These are phyloP conservation scores for Cheilosia scutellata DNA, from an alignment of 2,888 invertebrate species.

Conservation along the genomic window DNA sequence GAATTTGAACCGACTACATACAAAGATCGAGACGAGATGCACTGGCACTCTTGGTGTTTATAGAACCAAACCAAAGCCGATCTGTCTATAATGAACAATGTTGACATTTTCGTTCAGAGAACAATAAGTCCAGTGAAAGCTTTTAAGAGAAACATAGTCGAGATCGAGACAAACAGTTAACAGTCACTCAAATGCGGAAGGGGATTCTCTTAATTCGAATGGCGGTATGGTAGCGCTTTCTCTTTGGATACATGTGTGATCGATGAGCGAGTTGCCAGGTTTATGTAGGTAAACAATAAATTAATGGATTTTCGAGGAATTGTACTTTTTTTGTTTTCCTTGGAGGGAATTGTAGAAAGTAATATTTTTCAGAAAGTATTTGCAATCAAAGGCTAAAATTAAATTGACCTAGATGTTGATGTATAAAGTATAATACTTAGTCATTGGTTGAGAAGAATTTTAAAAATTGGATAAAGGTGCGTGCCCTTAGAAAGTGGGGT, in stretches of 20 bases:
- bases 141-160: conserved; percentile 25
- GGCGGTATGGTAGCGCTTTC: conserved; percentile 15
- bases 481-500: background rate
- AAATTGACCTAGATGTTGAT: conserved; percentile 26
- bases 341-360: conserved; percentile 53
- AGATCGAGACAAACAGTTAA: too few species aligned
- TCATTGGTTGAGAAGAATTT: background rate
- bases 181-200: too few species aligned
- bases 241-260: conserved; percentile 28
- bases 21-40: background rate
- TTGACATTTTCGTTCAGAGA: conserved; percentile 32
- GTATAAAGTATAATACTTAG: conserved; percentile 25
- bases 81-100: conserved; percentile 31
- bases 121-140: conserved; percentile 24
- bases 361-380: conserved; percentile 31
- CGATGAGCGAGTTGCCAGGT: conserved; percentile 59
- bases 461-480: background rate
- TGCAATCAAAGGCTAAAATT: conserved; percentile 12
- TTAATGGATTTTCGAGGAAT: conserved; percentile 43
- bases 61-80: conserved; percentile 23
- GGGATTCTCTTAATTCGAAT: conserved; percentile 27
- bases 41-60: conserved; percentile 28
- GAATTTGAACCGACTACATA: background rate
- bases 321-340: background rate
- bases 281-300: conserved; percentile 24